These are phyloP conservation scores for Polypterus senegalus DNA, from an alignment of 2,113 vertebrate genomes.

Conservation along the genomic window DNA sequence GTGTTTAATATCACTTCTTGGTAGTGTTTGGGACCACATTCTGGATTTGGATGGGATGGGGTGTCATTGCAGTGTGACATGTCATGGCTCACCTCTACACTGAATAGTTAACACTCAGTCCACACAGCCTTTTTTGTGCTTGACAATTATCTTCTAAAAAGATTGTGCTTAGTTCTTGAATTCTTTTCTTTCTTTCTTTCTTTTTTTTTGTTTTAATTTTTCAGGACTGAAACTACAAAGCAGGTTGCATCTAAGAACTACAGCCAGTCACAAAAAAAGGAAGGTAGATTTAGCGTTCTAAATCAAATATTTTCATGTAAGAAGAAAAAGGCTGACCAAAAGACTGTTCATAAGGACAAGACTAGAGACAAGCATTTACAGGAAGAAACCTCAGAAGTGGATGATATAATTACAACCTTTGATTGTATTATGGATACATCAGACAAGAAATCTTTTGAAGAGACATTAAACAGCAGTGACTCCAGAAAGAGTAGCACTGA, in stretches of 20 bases:
- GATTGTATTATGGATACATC: slow-evolving; percentile 54
- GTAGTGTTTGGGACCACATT: no score
- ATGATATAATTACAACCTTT: slow-evolving; percentile 73
- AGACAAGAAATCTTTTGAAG: slow-evolving; percentile 36
- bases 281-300: slow-evolving; percentile 56
- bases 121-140: no score
- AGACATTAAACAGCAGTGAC: slow-evolving; percentile 21
- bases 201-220: background rate
- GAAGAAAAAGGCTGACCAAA: slow-evolving; percentile 55
- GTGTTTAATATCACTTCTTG: no score
- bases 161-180: background rate
- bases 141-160: no score
- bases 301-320: slow-evolving; percentile 70
- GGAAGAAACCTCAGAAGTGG: slow-evolving; percentile 62
- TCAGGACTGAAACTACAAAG: slow-evolving; percentile 40
- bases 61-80: no score
- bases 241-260: slow-evolving; percentile 38
- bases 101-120: no score
- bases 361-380: slow-evolving; percentile 25
- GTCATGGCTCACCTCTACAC: no score
- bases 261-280: slow-evolving; percentile 45
- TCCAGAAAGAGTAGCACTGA: slow-evolving; percentile 42
- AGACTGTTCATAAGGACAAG: slow-evolving; percentile 35
- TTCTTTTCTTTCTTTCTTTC: background rate
- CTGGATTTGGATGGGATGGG: no score